Evolutionary conservation across 2,113 vertebrate genomes (phyloP).

Genomic region (Sporophila hypoxantha): DNA sequence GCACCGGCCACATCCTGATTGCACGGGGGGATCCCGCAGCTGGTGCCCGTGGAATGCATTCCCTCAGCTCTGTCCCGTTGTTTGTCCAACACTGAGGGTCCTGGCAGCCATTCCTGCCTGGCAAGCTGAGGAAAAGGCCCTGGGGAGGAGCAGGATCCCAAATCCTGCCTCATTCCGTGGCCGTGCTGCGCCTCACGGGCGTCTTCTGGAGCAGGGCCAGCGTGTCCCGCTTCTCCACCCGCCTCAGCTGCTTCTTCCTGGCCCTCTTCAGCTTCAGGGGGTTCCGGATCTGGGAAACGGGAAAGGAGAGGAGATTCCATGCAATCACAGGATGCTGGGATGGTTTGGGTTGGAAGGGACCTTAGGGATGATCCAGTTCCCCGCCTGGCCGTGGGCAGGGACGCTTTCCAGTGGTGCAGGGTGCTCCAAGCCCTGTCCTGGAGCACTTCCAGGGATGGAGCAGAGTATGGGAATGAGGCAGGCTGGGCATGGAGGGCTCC

Average conservation of each 20-base stretch:
- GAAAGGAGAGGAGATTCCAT: neutral
- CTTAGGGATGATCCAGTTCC: neutral
- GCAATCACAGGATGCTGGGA: too few relatives aligned
- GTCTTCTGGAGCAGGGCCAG: conserved; percentile 74
- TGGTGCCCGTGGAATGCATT: fast-evolving
- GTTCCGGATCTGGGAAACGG: conserved; percentile 79
- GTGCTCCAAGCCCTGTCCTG: neutral
- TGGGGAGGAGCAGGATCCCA: fast-evolving
- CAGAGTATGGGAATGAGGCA: neutral
- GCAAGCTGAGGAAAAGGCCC: fast-evolving
- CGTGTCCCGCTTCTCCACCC: conserved; percentile 87
- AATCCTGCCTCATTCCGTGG: neutral
- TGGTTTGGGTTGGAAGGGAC: neutral
- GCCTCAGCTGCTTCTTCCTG: conserved; percentile 88
- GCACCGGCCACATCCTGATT: neutral
- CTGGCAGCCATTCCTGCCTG: fast-evolving
- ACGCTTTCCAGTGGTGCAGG: fast-evolving
- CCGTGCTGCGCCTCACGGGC: neutral
- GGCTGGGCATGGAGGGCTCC: neutral
- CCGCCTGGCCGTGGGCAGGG: neutral
- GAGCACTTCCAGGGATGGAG: neutral
- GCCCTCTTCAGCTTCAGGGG: conserved; percentile 88
- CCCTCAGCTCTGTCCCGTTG: neutral
- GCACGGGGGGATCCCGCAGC: neutral
- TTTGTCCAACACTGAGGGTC: neutral